phyloP scores from a whole-genome alignment of 2,797 vertebrate genomes.

The Platalea minor region DNA sequence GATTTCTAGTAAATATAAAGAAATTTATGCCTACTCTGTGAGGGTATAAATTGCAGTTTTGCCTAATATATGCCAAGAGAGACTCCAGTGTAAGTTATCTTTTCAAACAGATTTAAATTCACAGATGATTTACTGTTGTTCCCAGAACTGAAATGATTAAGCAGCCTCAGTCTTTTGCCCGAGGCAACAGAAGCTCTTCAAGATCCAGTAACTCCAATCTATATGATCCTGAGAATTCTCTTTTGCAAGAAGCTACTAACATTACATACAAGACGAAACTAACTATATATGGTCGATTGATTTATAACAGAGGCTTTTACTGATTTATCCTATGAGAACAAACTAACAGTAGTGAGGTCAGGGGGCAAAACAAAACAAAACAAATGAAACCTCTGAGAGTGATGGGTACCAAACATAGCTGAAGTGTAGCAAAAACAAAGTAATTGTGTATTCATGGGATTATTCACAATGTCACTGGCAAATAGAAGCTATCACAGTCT shows the following conservation, averaged over 20 bases:
- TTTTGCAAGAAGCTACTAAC: constrained; percentile 4
- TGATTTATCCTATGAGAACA: neutral
- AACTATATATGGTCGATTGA: neutral
- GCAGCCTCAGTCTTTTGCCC: constrained; percentile 19
- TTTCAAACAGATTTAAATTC: constrained; percentile 57
- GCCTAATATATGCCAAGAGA: neutral
- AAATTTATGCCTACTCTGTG: neutral
- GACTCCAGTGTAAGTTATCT: neutral
- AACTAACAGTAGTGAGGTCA: neutral
- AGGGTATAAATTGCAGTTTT: constrained; percentile 10
- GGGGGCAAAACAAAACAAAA: accelerated
- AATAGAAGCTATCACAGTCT: neutral
- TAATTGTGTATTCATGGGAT: neutral
- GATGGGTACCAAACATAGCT: neutral
- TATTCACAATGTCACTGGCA: neutral
- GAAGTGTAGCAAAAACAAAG: neutral
- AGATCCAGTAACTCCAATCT: constrained; percentile 2
- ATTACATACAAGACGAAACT: neutral
- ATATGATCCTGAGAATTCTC: neutral
- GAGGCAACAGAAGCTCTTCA: constrained; percentile 48
- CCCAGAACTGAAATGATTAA: constrained; percentile 53
- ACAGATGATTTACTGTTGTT: constrained; percentile 42
- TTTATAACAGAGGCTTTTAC: neutral
- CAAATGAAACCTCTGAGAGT: neutral
- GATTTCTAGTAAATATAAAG: neutral